These are phyloP conservation scores for Ditula angustiorana DNA, from an alignment of 2,888 invertebrate genomes.

Conservation along the genomic window DNA sequence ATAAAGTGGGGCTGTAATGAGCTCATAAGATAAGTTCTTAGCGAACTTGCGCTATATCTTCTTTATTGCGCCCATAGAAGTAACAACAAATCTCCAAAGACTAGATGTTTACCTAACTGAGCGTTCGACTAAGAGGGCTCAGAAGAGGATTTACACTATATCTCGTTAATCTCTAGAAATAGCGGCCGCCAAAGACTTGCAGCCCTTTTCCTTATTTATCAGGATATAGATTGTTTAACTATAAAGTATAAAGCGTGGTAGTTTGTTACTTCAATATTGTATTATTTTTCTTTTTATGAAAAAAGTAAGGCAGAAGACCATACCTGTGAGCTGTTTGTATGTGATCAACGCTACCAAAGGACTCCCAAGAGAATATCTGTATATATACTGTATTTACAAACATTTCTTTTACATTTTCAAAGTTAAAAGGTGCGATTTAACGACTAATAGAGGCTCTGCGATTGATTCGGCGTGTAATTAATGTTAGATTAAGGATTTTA, in stretches of 20 bases:
- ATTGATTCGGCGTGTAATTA: conserved; percentile 42
- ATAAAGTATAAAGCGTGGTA: not conserved
- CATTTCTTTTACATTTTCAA: not conserved
- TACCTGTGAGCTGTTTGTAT: too few relatives aligned
- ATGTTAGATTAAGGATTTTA: conserved; percentile 43
- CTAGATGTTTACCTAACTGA: conserved; percentile 44
- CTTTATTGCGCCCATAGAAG: conserved; percentile 47
- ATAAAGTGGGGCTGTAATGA: conserved; percentile 48
- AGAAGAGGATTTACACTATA: conserved; percentile 26
- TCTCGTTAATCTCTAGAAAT: conserved; percentile 32
- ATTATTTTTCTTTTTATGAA: too few relatives aligned
- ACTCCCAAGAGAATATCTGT: too few relatives aligned
- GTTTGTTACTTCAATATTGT: too few relatives aligned
- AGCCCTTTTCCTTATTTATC: conserved; percentile 8
- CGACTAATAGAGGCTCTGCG: conserved; percentile 7
- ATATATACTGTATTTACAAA: not conserved
- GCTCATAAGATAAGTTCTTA: conserved; percentile 45
- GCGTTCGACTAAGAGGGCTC: conserved; percentile 40
- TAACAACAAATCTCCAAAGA: conserved; percentile 41
- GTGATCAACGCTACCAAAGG: too few relatives aligned
- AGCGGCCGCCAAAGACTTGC: not conserved
- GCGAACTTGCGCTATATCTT: conserved; percentile 47
- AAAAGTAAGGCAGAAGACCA: too few relatives aligned
- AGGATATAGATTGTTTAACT: conserved; percentile 1
- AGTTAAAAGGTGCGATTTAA: conserved; percentile 1